A percentile compares a stretch with the other conserved stretches of the same genome.
These are phyloP conservation scores for Pagrus major DNA, from an alignment of 2,113 vertebrate genomes.

Conservation along the genomic window DNA sequence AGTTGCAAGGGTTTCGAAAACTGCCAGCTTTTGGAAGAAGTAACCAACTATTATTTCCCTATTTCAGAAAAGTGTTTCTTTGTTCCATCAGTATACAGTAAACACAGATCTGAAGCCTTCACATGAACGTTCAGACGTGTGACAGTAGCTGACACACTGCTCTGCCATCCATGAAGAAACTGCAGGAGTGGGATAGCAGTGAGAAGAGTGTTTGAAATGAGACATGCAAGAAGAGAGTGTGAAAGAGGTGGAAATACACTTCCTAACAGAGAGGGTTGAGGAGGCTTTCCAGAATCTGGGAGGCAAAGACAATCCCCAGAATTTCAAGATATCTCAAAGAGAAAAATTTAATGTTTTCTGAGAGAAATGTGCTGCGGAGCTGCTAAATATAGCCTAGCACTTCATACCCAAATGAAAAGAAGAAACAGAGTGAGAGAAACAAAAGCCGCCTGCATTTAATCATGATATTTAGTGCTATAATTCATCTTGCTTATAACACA, in stretches of 20 bases:
- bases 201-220: conserved; percentile 33
- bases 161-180: conserved; percentile 65
- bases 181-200: conserved; percentile 23
- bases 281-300: conserved; percentile 4
- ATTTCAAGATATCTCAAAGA: conserved; percentile 15
- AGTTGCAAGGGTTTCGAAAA: not conserved
- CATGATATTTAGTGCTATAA: not conserved
- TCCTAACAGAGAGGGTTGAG: not conserved
- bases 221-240: conserved; percentile 17
- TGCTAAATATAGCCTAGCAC: conserved; percentile 3
- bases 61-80: not conserved
- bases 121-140: conserved; percentile 53
- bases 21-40: not conserved
- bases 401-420: not conserved
- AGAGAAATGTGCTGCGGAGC: not conserved
- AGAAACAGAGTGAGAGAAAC: not conserved
- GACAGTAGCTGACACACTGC: conserved; percentile 69
- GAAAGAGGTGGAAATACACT: conserved; percentile 17
- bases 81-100: conserved; percentile 50
- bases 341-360: not conserved
- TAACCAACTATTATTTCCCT: conserved; percentile 2
- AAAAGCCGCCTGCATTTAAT: not conserved
- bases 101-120: conserved; percentile 56
- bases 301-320: not conserved
- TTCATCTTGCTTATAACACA: not conserved